Evolutionary conservation across 2,113 vertebrate genomes (phyloP).

Genomic region (Astatotilapia flaviijosephi): DNA sequence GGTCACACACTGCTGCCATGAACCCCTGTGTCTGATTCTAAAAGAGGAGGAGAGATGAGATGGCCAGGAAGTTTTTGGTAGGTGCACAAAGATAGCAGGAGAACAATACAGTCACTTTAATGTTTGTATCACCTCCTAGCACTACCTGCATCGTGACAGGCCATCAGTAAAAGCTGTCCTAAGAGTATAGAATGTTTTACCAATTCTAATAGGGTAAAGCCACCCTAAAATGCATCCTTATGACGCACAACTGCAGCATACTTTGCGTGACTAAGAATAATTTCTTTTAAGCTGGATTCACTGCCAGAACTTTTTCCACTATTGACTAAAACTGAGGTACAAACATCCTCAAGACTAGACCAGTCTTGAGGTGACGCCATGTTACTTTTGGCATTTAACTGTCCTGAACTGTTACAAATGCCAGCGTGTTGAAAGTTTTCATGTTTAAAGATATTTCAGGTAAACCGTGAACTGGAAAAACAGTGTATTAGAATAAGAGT

Average conservation of each 20-base stretch:
- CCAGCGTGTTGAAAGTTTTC: not conserved
- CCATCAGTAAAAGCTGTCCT: not conserved
- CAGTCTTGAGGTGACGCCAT: not conserved
- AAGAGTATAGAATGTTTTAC: not conserved
- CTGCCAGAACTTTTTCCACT: not conserved
- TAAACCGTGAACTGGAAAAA: not conserved
- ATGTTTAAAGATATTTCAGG: not conserved
- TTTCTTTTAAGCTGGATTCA: not conserved
- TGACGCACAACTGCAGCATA: not conserved
- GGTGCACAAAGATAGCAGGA: not conserved
- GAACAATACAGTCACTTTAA: not conserved
- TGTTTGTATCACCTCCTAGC: not conserved
- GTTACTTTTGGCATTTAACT: not conserved
- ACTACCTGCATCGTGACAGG: not conserved
- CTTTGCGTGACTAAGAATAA: not conserved
- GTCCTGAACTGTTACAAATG: not conserved
- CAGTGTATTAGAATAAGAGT: not conserved
- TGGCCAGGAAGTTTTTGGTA: not conserved
- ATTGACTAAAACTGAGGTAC: not conserved
- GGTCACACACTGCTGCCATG: constrained; percentile 25
- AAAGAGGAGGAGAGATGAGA: not conserved
- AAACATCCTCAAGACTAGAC: not conserved
- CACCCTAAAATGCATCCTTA: not conserved
- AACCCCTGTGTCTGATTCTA: not conserved
- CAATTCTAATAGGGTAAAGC: not conserved